Base-by-base conservation (phyloP, 2,797 vertebrate species). In the Hipposideros larvatus region DNA sequence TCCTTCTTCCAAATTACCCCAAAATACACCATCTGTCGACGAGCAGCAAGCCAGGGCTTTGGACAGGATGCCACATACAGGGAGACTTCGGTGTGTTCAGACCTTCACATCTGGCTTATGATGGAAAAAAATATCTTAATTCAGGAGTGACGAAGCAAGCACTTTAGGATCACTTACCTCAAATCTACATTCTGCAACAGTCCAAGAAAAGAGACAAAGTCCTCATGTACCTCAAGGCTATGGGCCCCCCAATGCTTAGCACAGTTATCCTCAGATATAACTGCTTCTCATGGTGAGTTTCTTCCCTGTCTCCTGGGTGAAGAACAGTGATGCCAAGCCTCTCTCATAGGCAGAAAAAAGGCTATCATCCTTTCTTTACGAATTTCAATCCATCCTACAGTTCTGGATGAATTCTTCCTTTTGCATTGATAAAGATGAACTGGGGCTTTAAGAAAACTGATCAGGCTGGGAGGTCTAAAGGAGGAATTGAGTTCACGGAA, bases 381-480 rank as follows among this genome's bases (percentile, higher is more conserved):
- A 73, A 91, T 73, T 71, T 66, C 28, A 34, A 94, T 78, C 90
- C 26, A 51, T 22, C 22, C 71, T 14, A 85, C 5, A 18, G 1
- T 43, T 87, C 16, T 57, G 31, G 15, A 90, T 94, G 94, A 88
- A 92, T 70, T 74, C 57, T 86, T 95, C 55, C 41, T 83, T 95
- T 46, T 48, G n/a, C 70, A 34, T 34, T 34, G 34, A 34, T 34
- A 96, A 48, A 48, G 46, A 48, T 34, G 46, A 48, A 48, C 46
- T 48, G 46, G 10, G 3, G n/a, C n/a, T n/a, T n/a, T n/a, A n/a
- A n/a, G 10, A 13, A 48, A 48, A 48, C 46, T 48, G 46, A 48
- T 48, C 46, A 48, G 46, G 46, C 46, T 48, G 46, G 11, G 46
- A 48, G 2, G 46, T 48, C 46, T 48, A 48, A 48, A 48, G 11